Evolutionary conservation across 2,888 invertebrate genomes (phyloP).

Genomic region (Arge pagana): DNA sequence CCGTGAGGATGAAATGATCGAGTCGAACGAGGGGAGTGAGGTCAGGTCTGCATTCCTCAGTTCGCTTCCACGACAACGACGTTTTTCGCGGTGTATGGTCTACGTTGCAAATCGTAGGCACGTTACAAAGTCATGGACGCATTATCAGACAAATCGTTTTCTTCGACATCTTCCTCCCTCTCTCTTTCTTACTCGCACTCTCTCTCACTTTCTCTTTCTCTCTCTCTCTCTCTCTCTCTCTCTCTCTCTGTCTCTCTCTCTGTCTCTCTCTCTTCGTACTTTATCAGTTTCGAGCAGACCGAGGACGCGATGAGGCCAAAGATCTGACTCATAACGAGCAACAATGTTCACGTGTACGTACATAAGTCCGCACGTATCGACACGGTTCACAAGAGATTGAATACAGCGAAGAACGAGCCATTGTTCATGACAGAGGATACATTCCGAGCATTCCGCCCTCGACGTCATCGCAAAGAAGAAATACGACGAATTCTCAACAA

Average conservation of each 20-base stretch:
- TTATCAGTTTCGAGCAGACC: not conserved
- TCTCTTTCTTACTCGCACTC: not conserved
- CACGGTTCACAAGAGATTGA: slow-evolving; percentile 3
- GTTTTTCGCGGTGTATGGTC: not conserved
- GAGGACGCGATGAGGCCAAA: not conserved
- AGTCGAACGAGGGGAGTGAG: too few species aligned
- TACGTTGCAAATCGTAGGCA: not conserved
- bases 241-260: not conserved
- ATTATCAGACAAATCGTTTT: not conserved
- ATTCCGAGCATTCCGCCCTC: slow-evolving; percentile 13
- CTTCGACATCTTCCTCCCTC: not conserved
- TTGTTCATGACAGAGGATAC: slow-evolving; percentile 5
- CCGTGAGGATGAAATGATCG: too few species aligned
- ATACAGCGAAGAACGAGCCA: slow-evolving; percentile 6
- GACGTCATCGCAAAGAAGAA: not conserved
- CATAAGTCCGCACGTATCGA: not conserved
- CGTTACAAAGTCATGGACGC: not conserved
- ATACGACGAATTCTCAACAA: slow-evolving; percentile 7
- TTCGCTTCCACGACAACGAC: slow-evolving; percentile 7
- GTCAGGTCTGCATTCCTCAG: slow-evolving; percentile 17
- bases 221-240: not conserved
- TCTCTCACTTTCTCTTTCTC: not conserved
- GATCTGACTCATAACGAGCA: slow-evolving; percentile 11
- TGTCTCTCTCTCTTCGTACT: not conserved
- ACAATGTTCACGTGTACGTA: not conserved